phyloP scores from a whole-genome alignment of 2,888 invertebrate genomes.

The Ophraella communa region DNA sequence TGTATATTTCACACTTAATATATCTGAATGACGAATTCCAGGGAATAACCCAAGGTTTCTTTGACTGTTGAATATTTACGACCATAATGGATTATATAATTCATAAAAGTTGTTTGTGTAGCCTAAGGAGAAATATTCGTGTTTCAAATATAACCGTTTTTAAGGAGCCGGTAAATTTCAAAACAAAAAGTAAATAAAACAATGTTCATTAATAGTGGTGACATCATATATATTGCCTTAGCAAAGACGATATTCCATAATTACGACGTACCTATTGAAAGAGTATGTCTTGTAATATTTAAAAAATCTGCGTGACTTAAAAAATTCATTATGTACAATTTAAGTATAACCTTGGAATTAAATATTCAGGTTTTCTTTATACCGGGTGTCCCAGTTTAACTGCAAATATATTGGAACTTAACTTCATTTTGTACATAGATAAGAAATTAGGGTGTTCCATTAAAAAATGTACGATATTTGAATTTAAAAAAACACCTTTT shows the following conservation, averaged over 20 bases:
- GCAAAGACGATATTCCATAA: not conserved
- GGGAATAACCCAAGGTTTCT: constrained; percentile 6
- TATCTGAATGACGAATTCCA: not conserved
- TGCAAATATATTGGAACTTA: too few relatives aligned
- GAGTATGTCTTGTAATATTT: not conserved
- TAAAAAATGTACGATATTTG: too few relatives aligned
- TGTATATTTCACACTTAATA: not conserved
- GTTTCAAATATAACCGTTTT: not conserved
- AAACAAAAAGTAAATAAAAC: not conserved
- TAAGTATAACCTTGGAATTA: too few relatives aligned
- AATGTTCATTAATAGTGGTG: not conserved
- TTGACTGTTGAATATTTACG: constrained; percentile 1
- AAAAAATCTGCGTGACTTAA: too few relatives aligned
- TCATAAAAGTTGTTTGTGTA: constrained; percentile 6
- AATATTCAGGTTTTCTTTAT: too few relatives aligned
- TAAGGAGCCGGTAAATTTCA: not conserved
- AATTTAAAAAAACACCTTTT: too few relatives aligned
- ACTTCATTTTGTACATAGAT: too few relatives aligned
- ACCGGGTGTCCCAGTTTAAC: too few relatives aligned
- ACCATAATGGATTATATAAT: constrained; percentile 1
- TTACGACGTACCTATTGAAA: too few relatives aligned
- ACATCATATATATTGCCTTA: not conserved
- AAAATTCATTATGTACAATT: too few relatives aligned
- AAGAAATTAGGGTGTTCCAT: too few relatives aligned
- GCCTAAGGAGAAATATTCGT: not conserved